Evolutionary conservation across 2,113 vertebrate genomes (phyloP), one percentile per base, ranked within the genome.

Genomic region (Falco punctatus): DNA sequence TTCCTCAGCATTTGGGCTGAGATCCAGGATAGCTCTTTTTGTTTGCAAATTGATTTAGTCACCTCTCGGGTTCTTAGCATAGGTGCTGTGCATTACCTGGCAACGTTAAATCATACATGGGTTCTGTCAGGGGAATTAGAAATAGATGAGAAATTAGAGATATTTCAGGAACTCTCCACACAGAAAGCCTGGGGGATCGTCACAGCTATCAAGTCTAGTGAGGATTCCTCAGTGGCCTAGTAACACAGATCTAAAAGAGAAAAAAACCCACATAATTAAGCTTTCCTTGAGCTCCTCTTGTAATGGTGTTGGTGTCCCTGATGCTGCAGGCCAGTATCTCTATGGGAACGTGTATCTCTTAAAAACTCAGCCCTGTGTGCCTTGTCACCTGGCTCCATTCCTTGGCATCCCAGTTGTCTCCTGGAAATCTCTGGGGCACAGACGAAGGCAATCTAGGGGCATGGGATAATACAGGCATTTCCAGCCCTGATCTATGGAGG

Each of bases 391-490:
- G 48, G 15, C 30, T 67, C 35, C 67, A 48, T 78, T 86, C 65
- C 52, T 19, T 42, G 26, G 38, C 35, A 74, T 51, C 51, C 30
- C 1, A 1, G 2, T 77, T 0, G 0, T n/a, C 30, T 79, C 35
- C 54, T 78, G 48, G 48, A 90, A 86, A 46, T 67, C 35, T 70
- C 64, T 74, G 44, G 33, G 24, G 33, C 1, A 6, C 2, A 46
- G 11, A 10, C 33, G 6, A 10, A 27, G 15, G 23, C 21, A 88
- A 16, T 33, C 7, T 26, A 75, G 19, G 5, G 12, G 1, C 33
- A 71, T 51, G 23, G 51, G 38, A 40, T 18, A 74, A 79, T 24
- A 32, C 9, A 72, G 84, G 32, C 22, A 77, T 52, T 83, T 71
- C 42, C 52, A 86, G 11, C 15, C 27, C 58, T 59, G n/a, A 52